These are phyloP conservation scores for Colletes gigas DNA, from an alignment of 1,140 invertebrate species.

Conservation along the genomic window DNA sequence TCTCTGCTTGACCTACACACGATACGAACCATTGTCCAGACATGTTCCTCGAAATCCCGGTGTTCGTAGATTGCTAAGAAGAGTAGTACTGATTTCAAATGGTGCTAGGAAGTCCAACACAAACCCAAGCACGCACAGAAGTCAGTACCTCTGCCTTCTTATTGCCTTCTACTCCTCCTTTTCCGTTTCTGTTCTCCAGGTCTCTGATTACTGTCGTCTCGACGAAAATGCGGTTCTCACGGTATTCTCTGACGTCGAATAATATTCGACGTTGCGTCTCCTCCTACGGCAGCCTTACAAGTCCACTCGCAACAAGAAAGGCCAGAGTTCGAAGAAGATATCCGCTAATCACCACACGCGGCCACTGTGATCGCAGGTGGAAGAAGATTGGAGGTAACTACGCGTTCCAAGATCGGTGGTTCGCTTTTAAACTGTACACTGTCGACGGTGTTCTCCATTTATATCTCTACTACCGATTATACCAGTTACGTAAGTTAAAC, in stretches of 20 bases:
- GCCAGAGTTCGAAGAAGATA: background rate
- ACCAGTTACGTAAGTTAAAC: no score
- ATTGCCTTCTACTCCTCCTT: slow-evolving; percentile 32
- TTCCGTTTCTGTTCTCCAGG: background rate
- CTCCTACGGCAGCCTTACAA: background rate
- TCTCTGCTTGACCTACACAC: background rate
- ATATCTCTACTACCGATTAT: background rate
- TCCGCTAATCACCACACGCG: background rate
- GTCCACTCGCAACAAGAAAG: background rate
- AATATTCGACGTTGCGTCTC: no score
- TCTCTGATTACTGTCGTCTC: background rate
- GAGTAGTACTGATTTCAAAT: slow-evolving; percentile 82
- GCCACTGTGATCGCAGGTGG: no score
- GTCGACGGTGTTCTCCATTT: background rate
- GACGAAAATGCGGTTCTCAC: background rate
- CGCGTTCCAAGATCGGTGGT: background rate
- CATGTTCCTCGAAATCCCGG: no score
- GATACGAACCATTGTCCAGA: no score
- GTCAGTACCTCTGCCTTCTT: slow-evolving; percentile 80
- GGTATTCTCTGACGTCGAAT: background rate
- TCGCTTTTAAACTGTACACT: background rate
- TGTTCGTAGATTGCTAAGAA: slow-evolving; percentile 71
- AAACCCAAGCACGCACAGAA: slow-evolving; percentile 81
- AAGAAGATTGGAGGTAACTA: no score
- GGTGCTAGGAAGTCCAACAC: slow-evolving; percentile 78